Evolutionary conservation across 2,888 invertebrate species (phyloP), one percentile per base, ranked within the genome.

Genomic region (Pardosa pseudoannulata): DNA sequence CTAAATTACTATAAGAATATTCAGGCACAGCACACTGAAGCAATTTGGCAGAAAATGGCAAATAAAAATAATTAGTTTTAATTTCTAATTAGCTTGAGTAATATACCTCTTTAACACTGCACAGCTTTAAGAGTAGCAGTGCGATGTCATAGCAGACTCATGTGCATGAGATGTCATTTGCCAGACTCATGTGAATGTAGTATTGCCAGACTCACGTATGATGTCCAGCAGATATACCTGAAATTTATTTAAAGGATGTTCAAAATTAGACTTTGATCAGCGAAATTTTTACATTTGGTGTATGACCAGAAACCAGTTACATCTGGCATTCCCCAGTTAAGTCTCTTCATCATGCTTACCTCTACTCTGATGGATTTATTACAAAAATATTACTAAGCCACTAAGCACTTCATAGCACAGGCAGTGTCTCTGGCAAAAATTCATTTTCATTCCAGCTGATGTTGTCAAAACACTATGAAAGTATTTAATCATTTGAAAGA

Each of bases 231-330:
- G 71, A 75, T 67, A 72, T 64, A 86, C 85, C 85, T 86, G 85
- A 86, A 86, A 86, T 86, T 86, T 39, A 86, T 86, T 79, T 79
- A 86, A 86, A 86, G 85, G 73, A 86, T 79, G 79, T 86, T 79
- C 74, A 86, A 74, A 36, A 86, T 79, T 79, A 79, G 67, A 86
- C 78, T 78, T 76, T 65, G 56, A 76, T 76, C 64, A 86, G 74
- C 70, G 73, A 74, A 79, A 79, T 74, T 79, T 72, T 83, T 32
- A 79, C 31, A 86, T 74, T 86, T 70, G 85, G 85, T 86, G 85
- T 74, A 86, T 70, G 79, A 86, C 85, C 85, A 79, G 85, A 86
- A 86, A 79, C 79, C 85, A 67, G 39, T 79, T 73, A 46, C 73
- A 83, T 83, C 83, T 83, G 83, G 83, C 83, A 83, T 83, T 83